Evolutionary conservation across 2,113 vertebrate species (phyloP), one percentile per base, ranked within the genome.

Genomic region (Asarcornis scutulata): DNA sequence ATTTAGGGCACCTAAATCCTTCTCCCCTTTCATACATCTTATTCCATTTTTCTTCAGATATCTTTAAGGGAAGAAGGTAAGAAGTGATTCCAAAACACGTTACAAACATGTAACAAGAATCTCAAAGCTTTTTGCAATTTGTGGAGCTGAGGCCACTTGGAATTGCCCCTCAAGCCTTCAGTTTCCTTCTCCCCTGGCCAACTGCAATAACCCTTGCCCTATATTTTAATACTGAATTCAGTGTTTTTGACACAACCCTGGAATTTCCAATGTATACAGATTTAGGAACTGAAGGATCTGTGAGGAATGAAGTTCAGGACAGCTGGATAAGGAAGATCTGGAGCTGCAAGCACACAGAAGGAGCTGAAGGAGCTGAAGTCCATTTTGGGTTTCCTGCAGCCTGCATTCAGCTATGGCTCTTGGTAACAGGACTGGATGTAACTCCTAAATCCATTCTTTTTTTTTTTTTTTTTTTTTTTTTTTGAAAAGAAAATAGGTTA

Each of bases 251-350:
- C 87, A 83, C 71, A 89, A 83, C 25, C n/a, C 59, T 91, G 93
- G 94, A 96, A 95, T 94, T 90, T 63, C 55, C 88, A 93, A 56
- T 95, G 83, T 95, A 94, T 83, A 91, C 96, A 89, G 78, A 92
- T 80, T 80, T 96, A 71, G 85, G 91, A 95, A 91, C 87, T 86
- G 46, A 62, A 74, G 82, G 93, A 93, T 96, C 82, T 91, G 76
- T 88, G 68, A 94, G 93, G 96, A 94, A 96, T 91, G 87, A 96
- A 80, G 85, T 50, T 90, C 72, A 52, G 75, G 56, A 90, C 85
- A 96, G 87, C 40, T 89, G 85, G 67, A 78, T 79, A 77, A 83
- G 64, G 72, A 84, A 91, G 79, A 77, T 71, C 36, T 90, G 79
- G 68, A 86, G 55, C 44, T 71, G 27, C 58, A 32, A 89, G 80